Percentiles rank a stretch among this genome's conserved stretches.
phyloP scores from a whole-genome alignment of 1,140 invertebrate species.

The Parasteatoda tepidariorum region DNA sequence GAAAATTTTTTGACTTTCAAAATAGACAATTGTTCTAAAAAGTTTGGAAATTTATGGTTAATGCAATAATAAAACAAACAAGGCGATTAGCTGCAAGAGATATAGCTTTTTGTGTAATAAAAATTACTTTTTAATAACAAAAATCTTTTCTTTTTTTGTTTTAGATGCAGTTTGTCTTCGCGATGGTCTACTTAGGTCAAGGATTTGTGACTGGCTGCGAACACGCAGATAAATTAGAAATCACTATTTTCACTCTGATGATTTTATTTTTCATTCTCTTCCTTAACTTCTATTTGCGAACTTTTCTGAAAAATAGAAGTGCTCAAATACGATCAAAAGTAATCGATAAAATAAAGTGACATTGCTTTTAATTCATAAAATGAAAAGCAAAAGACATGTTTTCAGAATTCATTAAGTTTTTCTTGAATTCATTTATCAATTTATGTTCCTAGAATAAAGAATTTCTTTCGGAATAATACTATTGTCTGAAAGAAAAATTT shows the following conservation, averaged over 20 bases:
- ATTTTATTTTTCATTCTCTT: conserved; percentile 12
- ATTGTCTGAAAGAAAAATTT: too few relatives aligned
- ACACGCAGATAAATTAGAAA: background rate
- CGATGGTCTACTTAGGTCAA: background rate
- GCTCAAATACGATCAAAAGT: background rate
- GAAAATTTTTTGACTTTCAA: background rate
- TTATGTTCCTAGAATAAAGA: background rate
- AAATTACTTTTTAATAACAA: background rate
- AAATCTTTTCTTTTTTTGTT: background rate
- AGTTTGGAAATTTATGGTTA: background rate
- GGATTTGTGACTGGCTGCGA: conserved; percentile 8
- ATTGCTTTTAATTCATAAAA: background rate
- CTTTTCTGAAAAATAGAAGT: background rate
- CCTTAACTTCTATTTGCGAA: background rate
- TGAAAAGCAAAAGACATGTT: background rate
- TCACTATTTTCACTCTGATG: background rate
- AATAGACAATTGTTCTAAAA: background rate
- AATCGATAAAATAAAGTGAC: background rate
- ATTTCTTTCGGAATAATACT: too few relatives aligned
- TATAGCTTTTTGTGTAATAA: background rate
- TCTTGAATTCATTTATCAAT: conserved; percentile 76
- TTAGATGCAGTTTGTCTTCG: background rate
- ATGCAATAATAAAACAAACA: too few relatives aligned
- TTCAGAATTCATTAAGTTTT: conserved; percentile 67
- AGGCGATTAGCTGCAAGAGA: background rate